Percentiles rank a stretch among this genome's conserved stretches.
These are phyloP conservation scores for Tetragonisca angustula DNA, from an alignment of 2,888 invertebrate species.

Conservation along the genomic window DNA sequence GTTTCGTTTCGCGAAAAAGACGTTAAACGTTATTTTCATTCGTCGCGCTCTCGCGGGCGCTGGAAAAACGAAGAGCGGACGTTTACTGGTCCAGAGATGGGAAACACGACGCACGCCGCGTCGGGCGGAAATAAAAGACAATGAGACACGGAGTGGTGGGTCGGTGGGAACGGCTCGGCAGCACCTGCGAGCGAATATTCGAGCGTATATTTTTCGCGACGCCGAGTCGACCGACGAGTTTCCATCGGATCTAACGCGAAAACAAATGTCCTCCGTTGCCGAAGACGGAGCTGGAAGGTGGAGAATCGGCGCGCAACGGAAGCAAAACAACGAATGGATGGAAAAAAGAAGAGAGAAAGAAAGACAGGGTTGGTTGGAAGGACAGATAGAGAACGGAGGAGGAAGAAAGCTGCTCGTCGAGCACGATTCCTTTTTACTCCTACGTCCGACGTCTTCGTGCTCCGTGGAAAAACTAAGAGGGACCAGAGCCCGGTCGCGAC, in stretches of 20 bases:
- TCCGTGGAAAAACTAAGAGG: slow-evolving; percentile 7
- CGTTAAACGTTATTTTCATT: slow-evolving; percentile 35
- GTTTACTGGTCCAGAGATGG: slow-evolving; percentile 1
- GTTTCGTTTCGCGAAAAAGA: slow-evolving; percentile 5
- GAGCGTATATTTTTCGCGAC: slow-evolving; percentile 60
- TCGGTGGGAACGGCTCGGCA: slow-evolving; percentile 10
- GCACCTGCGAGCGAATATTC: slow-evolving; percentile 50
- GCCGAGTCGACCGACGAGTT: slow-evolving; percentile 55
- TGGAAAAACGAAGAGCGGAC: slow-evolving; percentile 1
- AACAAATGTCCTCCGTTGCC: slow-evolving; percentile 67
- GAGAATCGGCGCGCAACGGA: neutral
- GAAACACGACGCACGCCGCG: neutral
- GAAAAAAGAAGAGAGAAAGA: neutral
- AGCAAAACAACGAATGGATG: slow-evolving; percentile 5
- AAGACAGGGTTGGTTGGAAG: neutral
- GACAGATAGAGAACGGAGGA: neutral
- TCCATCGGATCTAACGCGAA: slow-evolving; percentile 67
- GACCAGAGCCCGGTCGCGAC: slow-evolving; percentile 28
- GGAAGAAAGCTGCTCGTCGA: slow-evolving; percentile 15
- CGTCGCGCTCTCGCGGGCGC: slow-evolving; percentile 7
- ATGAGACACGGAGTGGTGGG: neutral
- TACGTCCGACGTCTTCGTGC: neutral
- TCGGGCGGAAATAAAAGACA: neutral
- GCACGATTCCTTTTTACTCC: slow-evolving; percentile 2
- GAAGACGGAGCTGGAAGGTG: neutral